A percentile compares a stretch with the other conserved stretches of the same genome.
These are phyloP conservation scores for Polypterus senegalus DNA, from an alignment of 2,113 vertebrate species.

Conservation along the genomic window DNA sequence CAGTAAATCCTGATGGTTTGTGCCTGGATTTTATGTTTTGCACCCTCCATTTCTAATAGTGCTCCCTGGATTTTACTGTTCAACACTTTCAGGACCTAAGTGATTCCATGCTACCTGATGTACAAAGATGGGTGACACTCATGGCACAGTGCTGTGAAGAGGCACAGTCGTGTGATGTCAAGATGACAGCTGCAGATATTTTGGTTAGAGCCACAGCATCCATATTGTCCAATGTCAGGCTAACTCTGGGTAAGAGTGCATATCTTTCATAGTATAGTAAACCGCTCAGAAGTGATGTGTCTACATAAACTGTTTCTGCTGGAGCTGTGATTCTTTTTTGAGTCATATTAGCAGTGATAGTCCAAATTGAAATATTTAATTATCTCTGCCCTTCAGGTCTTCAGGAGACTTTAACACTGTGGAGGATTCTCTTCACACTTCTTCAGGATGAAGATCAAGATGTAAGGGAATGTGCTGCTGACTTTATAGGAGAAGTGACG, in stretches of 20 bases:
- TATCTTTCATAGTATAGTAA: too few relatives aligned
- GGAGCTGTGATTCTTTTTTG: too few relatives aligned
- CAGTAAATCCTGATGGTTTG: too few relatives aligned
- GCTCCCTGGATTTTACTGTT: too few relatives aligned
- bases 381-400: constrained; percentile 46
- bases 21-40: too few relatives aligned
- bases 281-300: too few relatives aligned
- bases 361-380: constrained; percentile 4
- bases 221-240: constrained; percentile 48
- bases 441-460: constrained; percentile 82
- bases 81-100: constrained; percentile 31
- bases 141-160: constrained; percentile 62
- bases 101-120: constrained; percentile 16
- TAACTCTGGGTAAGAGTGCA: constrained; percentile 58
- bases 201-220: constrained; percentile 47
- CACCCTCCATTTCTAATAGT: too few relatives aligned
- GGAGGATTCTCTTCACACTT: constrained; percentile 68
- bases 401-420: constrained; percentile 59
- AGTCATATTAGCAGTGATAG: too few relatives aligned
- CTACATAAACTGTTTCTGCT: too few relatives aligned
- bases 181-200: constrained; percentile 61
- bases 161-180: constrained; percentile 64
- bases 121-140: constrained; percentile 60
- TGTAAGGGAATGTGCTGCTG: constrained; percentile 63
- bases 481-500: constrained; percentile 53